phyloP scores from a whole-genome alignment of 2,113 vertebrate genomes.

The Limnothrissa miodon region DNA sequence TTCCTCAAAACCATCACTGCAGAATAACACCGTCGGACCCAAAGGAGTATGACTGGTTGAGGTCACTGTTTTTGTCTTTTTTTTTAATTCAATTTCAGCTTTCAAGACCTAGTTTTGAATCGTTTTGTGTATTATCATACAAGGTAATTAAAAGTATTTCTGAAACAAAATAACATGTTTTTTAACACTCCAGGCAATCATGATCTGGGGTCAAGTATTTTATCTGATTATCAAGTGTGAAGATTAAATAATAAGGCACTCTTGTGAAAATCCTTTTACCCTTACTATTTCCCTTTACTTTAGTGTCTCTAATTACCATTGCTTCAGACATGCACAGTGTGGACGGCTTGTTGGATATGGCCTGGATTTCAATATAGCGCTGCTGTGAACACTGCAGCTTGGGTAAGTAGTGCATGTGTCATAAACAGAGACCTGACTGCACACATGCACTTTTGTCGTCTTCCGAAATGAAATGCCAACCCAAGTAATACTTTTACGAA shows the following conservation, averaged over 20 bases:
- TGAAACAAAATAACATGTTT: no score
- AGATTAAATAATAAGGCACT: not conserved
- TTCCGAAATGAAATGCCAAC: not conserved
- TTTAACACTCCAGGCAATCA: not conserved
- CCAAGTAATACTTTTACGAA: not conserved
- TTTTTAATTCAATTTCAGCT: no score
- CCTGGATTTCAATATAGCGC: not conserved
- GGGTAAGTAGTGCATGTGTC: not conserved
- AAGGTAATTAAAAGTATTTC: no score
- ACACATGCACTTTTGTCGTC: not conserved
- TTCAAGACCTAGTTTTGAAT: no score
- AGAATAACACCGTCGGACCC: not conserved
- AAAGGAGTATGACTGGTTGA: no score
- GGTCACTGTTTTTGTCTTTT: not conserved
- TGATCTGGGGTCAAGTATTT: not conserved
- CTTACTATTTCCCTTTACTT: not conserved
- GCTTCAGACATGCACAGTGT: not conserved
- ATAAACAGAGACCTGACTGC: not conserved
- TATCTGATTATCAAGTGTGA: no score
- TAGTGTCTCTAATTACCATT: not conserved
- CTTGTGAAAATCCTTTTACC: not conserved
- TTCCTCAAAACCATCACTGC: not conserved
- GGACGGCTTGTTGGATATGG: not conserved
- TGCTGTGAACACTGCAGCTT: not conserved
- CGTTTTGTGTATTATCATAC: no score